Base-by-base conservation (phyloP, 2,888 invertebrate species). In the Zaprionus obscuricornis region DNA sequence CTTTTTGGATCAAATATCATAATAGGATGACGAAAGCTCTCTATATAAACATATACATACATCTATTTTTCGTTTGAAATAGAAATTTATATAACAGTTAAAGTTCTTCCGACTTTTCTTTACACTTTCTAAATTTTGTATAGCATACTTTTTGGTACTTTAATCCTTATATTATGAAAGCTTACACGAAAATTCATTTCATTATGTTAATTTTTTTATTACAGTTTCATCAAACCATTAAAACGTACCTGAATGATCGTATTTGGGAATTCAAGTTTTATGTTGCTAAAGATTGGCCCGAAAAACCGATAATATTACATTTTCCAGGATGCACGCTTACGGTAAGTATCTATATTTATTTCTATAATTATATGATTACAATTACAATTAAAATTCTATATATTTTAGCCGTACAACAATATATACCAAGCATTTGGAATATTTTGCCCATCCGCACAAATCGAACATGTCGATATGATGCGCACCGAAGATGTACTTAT, bases 211-310 rank as follows among this genome's bases (percentile, higher is more conserved):
- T 27, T n/a, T 34, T 13, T 47, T 33, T 76, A 81, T 93, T 93
- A 36, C 91, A 96, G 96, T 96, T 96, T 92, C 96, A 96, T 92
- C 96, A 96, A 92, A 96, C 96, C 89, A 93, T 96, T 91, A 93
- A 94, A 92, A 96, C 96, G 92, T 96, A 94, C 93, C 93, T 95
- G 91, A 94, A 94, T 92, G 95, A 96, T 91, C 94, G 94, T 89
- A 95, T 96, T 91, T 96, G 96, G 96, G 94, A 96, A 90, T 96
- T 96, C 92, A 92, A 95, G 92, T 96, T 96, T 92, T 96, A 96
- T 93, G 95, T 96, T 90, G 93, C 95, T 87, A 95, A 96, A 91
- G 94, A 93, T 90, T 96, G 96, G 96, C 96, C 96, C 52, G 95
- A 95, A 83, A 93, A 95, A 85, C 94, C 95, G 79, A 94, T 96